These are phyloP conservation scores for Lagria hirta DNA, from an alignment of 2,888 invertebrate species.

Conservation along the genomic window DNA sequence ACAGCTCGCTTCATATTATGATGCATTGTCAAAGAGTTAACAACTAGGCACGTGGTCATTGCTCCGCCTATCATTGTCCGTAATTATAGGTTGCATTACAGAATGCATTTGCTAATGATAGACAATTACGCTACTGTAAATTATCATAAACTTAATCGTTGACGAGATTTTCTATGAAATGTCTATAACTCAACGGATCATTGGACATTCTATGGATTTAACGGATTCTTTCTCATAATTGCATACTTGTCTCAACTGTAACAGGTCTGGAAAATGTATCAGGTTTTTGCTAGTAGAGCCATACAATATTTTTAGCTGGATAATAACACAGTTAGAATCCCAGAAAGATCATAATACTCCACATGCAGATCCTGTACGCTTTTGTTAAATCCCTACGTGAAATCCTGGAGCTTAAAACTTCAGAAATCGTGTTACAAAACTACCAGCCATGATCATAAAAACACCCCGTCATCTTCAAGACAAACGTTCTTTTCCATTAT, in stretches of 20 bases:
- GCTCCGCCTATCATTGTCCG: constrained; percentile 50
- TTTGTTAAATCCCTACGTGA: no score
- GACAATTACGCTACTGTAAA: constrained; percentile 52
- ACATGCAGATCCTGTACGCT: no score
- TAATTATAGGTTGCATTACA: constrained; percentile 49
- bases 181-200: constrained; percentile 4
- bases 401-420: constrained; percentile 24
- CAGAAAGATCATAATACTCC: no score
- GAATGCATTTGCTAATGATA: constrained; percentile 45
- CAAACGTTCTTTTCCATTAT: constrained; percentile 42
- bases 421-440: constrained; percentile 7
- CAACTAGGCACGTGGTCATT: constrained; percentile 39
- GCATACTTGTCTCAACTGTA: constrained; percentile 11
- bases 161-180: constrained; percentile 24
- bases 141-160: constrained; percentile 46
- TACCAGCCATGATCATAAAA: constrained; percentile 17
- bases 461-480: constrained; percentile 18
- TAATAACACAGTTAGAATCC: no score
- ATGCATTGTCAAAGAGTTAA: constrained; percentile 39
- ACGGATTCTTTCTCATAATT: constrained; percentile 20
- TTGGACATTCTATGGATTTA: constrained; percentile 15
- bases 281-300: constrained; percentile 7
- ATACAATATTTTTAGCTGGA: no score
- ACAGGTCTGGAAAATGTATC: constrained; percentile 11
- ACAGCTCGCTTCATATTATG: no score